These are phyloP conservation scores for Bubo blakistoni DNA, from an alignment of 2,113 vertebrate species.

Conservation along the genomic window DNA sequence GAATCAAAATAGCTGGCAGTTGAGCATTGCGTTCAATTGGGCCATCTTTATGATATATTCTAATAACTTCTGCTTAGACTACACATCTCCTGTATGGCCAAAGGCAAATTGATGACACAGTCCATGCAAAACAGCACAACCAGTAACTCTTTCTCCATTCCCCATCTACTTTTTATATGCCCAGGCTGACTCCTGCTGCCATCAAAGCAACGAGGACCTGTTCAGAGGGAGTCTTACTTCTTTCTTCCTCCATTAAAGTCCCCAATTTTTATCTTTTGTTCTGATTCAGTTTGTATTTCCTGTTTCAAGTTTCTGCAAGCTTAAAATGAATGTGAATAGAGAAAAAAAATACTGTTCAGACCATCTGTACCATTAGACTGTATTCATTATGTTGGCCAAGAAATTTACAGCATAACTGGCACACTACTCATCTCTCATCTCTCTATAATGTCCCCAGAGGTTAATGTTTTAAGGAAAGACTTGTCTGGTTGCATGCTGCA, in stretches of 20 bases:
- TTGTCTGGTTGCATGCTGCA: background rate
- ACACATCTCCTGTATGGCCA: background rate
- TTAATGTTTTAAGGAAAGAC: background rate
- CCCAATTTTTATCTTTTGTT: background rate
- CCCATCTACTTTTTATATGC: background rate
- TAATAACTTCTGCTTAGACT: background rate
- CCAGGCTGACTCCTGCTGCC: background rate
- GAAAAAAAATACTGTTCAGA: background rate
- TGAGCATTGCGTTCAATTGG: background rate
- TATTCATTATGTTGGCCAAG: background rate
- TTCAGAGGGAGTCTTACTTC: background rate
- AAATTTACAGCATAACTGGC: background rate
- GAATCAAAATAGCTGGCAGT: background rate
- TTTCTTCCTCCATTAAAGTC: background rate
- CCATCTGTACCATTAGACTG: background rate
- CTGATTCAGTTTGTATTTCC: background rate
- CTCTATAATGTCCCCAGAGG: background rate
- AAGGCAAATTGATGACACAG: background rate
- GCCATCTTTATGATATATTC: background rate
- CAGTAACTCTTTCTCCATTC: background rate
- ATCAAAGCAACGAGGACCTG: background rate
- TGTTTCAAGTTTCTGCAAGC: background rate
- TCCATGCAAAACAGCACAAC: background rate
- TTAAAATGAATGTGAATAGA: background rate
- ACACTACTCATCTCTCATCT: background rate